Evolutionary conservation across 2,797 vertebrate genomes (phyloP), one percentile per base, ranked within the genome.

Genomic region (Phrynocephalus guinanensis): DNA sequence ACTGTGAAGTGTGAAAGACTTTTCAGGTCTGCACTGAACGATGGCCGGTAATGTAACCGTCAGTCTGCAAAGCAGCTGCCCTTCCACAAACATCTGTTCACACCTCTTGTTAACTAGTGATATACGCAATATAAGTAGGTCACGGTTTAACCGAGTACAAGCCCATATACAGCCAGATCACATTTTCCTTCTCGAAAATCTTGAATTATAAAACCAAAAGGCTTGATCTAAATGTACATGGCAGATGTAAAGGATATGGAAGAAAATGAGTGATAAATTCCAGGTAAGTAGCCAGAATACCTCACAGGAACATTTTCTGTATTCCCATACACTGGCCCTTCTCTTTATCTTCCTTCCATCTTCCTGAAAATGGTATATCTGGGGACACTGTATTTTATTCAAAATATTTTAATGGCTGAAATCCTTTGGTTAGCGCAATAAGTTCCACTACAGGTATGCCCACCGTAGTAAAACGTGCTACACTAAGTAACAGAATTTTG

Each of bases 11-110:
- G 80, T 13, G 70, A 82, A 81, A 73, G 80, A 82, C 63, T 38
- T 75, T 66, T 79, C 87, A 86, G 70, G 48, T 66, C n/a, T 10
- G 56, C 28, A 24, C 26, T 75, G 79, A 77, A 92, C 88, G 87
- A 44, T 20, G 84, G 16, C 60, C 52, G 90, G 33, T n/a, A 67
- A 48, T 85, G 89, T 68, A 75, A 56, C 33, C 16, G 10, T 67
- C 77, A 89, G 79, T 38, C 0, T 0, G 33, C 68, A 24, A 72
- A 52, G 24, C 28, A 16, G 24, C 22, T 52, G 28, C 30, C 79
- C 56, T 75, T 67, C 44, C 3, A 7, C 28, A 50, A 52, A 60
- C 86, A 80, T 67, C 79, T 73, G 16, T 87, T 87, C 71, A 67
- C 56, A 82, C 33, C 60, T 81, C 79, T 24, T n/a, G 11, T 82